Percentiles rank a stretch among this genome's conserved stretches.
phyloP scores from a whole-genome alignment of 2,888 invertebrate species.

The Watsonalla cultraria region DNA sequence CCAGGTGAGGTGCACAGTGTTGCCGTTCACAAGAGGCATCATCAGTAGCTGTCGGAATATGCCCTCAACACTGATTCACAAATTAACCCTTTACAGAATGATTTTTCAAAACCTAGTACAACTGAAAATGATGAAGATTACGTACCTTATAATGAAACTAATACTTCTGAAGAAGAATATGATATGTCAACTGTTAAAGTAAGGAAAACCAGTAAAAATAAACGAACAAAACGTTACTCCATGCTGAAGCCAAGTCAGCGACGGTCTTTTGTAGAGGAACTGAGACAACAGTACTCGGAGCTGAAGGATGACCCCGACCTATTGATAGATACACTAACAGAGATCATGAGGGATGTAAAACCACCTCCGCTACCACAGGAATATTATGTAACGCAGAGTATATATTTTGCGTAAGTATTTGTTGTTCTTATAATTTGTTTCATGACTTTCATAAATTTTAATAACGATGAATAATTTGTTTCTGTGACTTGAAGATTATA shows the following conservation, averaged over 20 bases:
- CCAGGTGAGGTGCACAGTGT: too few species aligned
- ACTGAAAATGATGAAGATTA: slow-evolving; percentile 15
- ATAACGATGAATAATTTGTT: too few species aligned
- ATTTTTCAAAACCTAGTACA: slow-evolving; percentile 3
- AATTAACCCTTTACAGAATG: background rate
- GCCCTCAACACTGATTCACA: too few species aligned
- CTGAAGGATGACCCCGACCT: slow-evolving; percentile 35
- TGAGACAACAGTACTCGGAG: slow-evolving; percentile 42
- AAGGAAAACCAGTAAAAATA: background rate
- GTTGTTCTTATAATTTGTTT: too few species aligned
- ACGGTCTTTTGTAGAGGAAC: slow-evolving; percentile 47
- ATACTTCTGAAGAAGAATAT: slow-evolving; percentile 7
- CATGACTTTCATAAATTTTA: too few species aligned
- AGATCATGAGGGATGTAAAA: slow-evolving; percentile 47
- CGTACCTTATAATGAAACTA: slow-evolving; percentile 9
- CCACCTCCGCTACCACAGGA: slow-evolving; percentile 43
- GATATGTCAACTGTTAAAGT: slow-evolving; percentile 1
- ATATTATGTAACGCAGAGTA: slow-evolving; percentile 43
- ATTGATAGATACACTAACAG: slow-evolving; percentile 41
- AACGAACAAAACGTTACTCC: slow-evolving; percentile 12
- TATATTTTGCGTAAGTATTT: background rate
- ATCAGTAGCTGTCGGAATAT: too few species aligned
- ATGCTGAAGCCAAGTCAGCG: slow-evolving; percentile 27
- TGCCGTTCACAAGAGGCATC: too few species aligned
- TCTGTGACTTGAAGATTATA: too few species aligned